Percentiles rank a stretch among this genome's conserved stretches.
Evolutionary conservation across 2,113 vertebrate species (phyloP).

Genomic region (Callionymus lyra): DNA sequence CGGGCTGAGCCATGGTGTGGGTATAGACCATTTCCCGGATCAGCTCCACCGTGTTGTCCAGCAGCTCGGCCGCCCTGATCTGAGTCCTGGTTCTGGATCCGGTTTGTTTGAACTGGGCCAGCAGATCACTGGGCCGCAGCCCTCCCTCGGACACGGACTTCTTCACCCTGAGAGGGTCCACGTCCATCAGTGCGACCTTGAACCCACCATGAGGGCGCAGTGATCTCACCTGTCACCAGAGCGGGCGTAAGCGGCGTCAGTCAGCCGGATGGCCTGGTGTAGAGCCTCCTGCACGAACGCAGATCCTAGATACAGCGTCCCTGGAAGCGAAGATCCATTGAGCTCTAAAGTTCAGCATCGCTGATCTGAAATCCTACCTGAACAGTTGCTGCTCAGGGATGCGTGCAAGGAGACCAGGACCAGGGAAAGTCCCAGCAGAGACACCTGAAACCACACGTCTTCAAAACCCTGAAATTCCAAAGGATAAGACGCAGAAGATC

Average conservation of each 20-base stretch:
- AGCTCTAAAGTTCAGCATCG: not conserved
- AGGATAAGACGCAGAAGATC: constrained; percentile 11
- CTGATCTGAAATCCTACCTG: constrained; percentile 44
- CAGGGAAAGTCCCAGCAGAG: constrained; percentile 37
- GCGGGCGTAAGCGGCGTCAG: constrained; percentile 59
- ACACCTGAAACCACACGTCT: not conserved
- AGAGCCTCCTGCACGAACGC: constrained; percentile 59
- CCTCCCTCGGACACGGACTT: constrained; percentile 55
- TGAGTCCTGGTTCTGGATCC: constrained; percentile 56
- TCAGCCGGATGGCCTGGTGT: constrained; percentile 53
- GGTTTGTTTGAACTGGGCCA: constrained; percentile 70
- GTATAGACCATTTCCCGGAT: constrained; percentile 76
- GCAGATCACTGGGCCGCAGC: constrained; percentile 66
- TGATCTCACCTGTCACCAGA: constrained; percentile 54
- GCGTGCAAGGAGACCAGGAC: constrained; percentile 33
- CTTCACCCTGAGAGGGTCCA: constrained; percentile 50
- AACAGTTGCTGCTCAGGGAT: constrained; percentile 33
- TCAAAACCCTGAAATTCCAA: not conserved
- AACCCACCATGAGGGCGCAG: too few relatives aligned
- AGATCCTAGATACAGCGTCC: constrained; percentile 43
- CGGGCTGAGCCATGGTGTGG: constrained; percentile 52
- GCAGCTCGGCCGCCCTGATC: constrained; percentile 63
- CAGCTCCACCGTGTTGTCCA: constrained; percentile 71
- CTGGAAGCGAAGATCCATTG: constrained; percentile 14
- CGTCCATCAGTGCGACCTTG: too few relatives aligned